A percentile compares a stretch with the other conserved stretches of the same genome.
Conservation (phyloP, 2,113 vertebrate genomes). For the Clinocottus analis region DNA sequence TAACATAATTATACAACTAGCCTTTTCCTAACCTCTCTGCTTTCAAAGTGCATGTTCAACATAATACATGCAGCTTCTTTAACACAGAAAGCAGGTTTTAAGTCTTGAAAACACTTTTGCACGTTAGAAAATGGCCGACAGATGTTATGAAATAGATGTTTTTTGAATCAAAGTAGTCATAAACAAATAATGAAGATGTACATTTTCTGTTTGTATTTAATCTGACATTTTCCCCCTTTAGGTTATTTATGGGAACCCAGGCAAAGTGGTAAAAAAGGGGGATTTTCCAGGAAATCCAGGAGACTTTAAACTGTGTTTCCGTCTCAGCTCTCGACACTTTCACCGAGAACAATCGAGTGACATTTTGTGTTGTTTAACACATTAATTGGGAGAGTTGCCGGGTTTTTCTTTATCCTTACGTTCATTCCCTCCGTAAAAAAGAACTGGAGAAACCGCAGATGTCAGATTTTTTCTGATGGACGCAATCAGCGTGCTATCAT, state of each 20-base stretch:
- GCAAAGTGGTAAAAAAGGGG: neutral
- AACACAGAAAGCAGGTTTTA: neutral
- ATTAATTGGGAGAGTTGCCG: constrained; percentile 30
- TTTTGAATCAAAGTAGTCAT: no score
- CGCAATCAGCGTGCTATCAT: constrained; percentile 76
- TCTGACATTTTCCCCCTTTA: neutral
- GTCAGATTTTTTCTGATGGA: constrained; percentile 72
- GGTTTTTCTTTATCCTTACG: neutral
- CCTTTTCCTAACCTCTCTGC: constrained; percentile 22
- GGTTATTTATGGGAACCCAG: neutral
- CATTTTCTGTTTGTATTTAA: neutral
- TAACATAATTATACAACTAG: neutral
- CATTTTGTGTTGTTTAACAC: constrained; percentile 9
- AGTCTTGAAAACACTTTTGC: no score
- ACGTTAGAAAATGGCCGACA: no score
- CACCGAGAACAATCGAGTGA: constrained; percentile 11
- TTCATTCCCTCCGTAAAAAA: constrained; percentile 50
- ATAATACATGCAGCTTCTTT: neutral
- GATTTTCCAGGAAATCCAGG: neutral
- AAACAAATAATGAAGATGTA: no score
- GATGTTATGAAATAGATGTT: no score
- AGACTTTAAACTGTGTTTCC: neutral
- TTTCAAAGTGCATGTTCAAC: neutral
- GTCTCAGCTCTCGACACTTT: constrained; percentile 3
- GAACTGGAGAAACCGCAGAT: constrained; percentile 65